These are phyloP conservation scores for Drosophila sordidula DNA, from an alignment of 2,888 invertebrate species.

Conservation along the genomic window DNA sequence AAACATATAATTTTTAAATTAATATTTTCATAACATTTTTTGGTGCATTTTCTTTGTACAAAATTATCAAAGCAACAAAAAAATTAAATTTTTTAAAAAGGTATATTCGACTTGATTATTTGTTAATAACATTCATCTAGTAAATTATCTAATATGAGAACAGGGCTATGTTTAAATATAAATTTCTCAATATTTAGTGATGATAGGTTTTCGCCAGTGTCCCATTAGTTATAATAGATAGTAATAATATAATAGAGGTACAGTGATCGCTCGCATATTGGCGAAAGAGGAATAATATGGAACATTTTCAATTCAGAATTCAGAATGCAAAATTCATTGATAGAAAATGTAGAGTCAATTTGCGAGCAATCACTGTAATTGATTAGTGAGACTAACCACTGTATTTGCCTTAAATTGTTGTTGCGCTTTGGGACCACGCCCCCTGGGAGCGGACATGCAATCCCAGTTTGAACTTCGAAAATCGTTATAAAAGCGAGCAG, in stretches of 20 bases:
- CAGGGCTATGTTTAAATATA: background rate
- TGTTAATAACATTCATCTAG: too few species aligned
- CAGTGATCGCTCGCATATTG: background rate
- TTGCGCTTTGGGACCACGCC: background rate
- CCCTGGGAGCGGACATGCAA: constrained; percentile 21
- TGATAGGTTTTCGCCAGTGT: background rate
- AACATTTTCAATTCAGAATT: too few species aligned
- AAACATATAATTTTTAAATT: too few species aligned
- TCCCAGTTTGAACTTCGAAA: background rate
- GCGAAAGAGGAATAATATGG: too few species aligned
- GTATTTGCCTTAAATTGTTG: background rate
- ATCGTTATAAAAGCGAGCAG: constrained; percentile 22
- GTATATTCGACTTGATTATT: too few species aligned
- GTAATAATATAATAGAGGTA: background rate
- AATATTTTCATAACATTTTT: too few species aligned
- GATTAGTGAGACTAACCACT: background rate
- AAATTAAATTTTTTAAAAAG: too few species aligned
- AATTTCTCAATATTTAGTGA: background rate
- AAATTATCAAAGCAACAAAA: too few species aligned
- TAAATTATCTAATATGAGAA: background rate
- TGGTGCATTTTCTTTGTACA: too few species aligned
- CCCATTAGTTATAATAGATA: background rate
- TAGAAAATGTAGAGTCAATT: too few species aligned
- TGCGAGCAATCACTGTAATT: background rate
- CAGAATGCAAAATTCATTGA: too few species aligned